A percentile compares a stretch with the other conserved stretches of the same genome.
Conservation (phyloP, 92 coral and sea anemone genomes). For the Heliopora coerulea region DNA sequence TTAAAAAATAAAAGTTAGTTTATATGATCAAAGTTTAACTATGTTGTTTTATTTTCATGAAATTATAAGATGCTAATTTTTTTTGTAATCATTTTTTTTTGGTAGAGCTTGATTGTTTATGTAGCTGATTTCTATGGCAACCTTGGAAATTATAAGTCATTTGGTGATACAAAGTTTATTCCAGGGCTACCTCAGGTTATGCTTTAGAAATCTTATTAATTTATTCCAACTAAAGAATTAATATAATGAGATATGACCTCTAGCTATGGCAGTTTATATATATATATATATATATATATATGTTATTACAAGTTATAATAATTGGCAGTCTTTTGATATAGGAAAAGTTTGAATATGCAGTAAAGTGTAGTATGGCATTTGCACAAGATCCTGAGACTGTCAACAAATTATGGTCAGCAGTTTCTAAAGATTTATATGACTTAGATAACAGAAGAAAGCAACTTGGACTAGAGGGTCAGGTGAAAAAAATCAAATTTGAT, state of each 20-base stretch:
- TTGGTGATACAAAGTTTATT: constrained; percentile 96
- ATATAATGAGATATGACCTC: no score
- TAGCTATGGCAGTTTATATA: no score
- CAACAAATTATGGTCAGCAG: constrained; percentile 73
- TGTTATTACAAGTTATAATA: no score
- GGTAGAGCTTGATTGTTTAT: constrained; percentile 79
- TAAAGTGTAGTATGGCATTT: constrained; percentile 75
- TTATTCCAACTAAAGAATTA: no score
- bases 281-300: no score
- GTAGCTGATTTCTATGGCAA: constrained; percentile 95
- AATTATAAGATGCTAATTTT: not conserved
- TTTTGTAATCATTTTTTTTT: constrained; percentile 13
- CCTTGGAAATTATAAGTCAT: constrained; percentile 94
- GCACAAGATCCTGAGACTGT: constrained; percentile 60
- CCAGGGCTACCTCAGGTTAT: constrained; percentile 85
- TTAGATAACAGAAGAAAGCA: constrained; percentile 67
- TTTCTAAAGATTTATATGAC: constrained; percentile 66
- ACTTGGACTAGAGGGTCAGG: constrained; percentile 91
- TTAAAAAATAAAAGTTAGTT: no score
- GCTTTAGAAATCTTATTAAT: not conserved
- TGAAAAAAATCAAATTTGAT: constrained; percentile 3
- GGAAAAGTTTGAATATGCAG: constrained; percentile 72
- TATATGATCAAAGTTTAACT: no score
- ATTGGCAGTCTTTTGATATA: constrained; percentile 8
- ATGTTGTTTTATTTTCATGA: not conserved